Base-by-base conservation (phyloP, 2,888 invertebrate genomes). In the Trisateles emortualis region DNA sequence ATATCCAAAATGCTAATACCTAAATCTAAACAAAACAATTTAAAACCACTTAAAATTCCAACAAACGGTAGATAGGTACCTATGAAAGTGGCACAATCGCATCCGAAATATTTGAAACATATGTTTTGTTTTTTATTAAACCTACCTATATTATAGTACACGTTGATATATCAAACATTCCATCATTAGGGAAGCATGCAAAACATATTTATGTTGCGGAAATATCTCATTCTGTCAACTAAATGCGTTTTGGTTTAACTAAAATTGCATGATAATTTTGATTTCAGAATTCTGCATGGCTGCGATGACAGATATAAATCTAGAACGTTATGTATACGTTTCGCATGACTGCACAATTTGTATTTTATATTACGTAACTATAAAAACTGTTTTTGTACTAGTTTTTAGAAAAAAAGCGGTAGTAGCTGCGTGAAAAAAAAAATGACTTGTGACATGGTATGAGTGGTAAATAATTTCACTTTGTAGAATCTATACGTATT, bases 181-280 rank as follows among this genome's bases (percentile, higher is more conserved):
- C 72, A 75, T 80, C 78, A 81, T 82, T 78, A 76, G 72, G 72
- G 68, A 80, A 79, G 78, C 79, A 71, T 72, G 72, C 76, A 66
- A 78, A 80, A 81, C 73, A 78, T 84, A 81, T 82, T 81, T 81
- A 82, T 78, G 83, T 62, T 68, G 69, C 68, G 69, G 70, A 70
- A 77, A 86, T 90, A 83, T 79, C 76, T 89, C 87, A 88, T 83
- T 78, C 86, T 88, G 90, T 89, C 89, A 87, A 79, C 85, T 79
- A 84, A 86, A 87, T 85, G 84, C 84, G 81, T 85, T 88, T 84
- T 72, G 86, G 85, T 84, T 82, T 76, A 82, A 83, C 87, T 86
- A 84, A 88, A 90, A 90, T 87, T 86, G 86, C 88, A 84, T 85
- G 85, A 86, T 88, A 84, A 88, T 89, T 89, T 88, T 86, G 87